Evolutionary conservation across 2,888 invertebrate genomes (phyloP).

Genomic region (Marasmarcha lunaedactyla): DNA sequence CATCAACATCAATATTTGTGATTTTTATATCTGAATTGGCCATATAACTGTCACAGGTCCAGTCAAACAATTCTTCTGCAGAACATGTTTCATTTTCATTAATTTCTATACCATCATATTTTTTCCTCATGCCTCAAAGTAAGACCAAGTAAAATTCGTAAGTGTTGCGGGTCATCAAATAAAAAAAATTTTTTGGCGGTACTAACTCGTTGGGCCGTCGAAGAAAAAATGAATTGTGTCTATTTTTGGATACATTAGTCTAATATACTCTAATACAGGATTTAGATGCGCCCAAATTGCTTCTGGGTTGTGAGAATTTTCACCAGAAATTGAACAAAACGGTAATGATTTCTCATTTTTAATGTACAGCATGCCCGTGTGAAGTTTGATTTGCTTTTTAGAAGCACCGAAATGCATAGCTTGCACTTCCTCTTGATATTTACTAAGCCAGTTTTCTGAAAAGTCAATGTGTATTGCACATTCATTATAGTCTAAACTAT

Average conservation of each 20-base stretch:
- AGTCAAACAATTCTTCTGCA: no score
- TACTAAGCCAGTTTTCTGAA: neutral
- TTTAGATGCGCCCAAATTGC: conserved; percentile 17
- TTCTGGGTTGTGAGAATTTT: conserved; percentile 11
- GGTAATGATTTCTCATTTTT: conserved; percentile 9
- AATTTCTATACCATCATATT: no score
- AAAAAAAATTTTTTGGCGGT: neutral
- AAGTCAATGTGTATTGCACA: no score
- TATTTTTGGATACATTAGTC: conserved; percentile 1
- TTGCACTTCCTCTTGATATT: conserved; percentile 8
- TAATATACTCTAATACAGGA: conserved; percentile 11
- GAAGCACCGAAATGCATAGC: conserved; percentile 9
- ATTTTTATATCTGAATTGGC: no score
- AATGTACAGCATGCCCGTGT: conserved; percentile 13
- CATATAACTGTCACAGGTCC: no score
- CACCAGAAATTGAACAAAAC: conserved; percentile 13
- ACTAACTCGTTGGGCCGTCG: conserved; percentile 1
- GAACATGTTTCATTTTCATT: no score
- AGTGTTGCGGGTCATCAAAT: no score
- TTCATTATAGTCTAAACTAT: no score
- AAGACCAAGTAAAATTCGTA: no score
- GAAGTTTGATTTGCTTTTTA: conserved; percentile 12
- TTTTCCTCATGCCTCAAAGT: no score
- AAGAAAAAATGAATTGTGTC: conserved; percentile 2
- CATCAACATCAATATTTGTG: no score